phyloP scores from a whole-genome alignment of 2,113 vertebrate genomes.

The Gallinago media region DNA sequence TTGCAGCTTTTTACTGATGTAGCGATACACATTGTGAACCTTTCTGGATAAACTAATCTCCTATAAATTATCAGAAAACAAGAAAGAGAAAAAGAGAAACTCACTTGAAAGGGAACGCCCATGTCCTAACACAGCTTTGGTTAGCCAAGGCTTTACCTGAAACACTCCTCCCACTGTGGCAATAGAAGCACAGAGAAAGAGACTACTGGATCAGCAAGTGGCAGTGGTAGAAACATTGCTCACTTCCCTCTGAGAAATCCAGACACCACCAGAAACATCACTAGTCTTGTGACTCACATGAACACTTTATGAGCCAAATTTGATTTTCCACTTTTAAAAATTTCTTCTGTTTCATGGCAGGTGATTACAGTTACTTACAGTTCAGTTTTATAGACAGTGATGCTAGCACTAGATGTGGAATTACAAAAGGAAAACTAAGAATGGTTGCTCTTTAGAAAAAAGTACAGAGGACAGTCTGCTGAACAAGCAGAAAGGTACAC shows the following conservation, averaged over 20 bases:
- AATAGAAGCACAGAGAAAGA: not conserved
- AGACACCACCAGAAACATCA: not conserved
- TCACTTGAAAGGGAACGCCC: not conserved
- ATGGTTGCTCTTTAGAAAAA: not conserved
- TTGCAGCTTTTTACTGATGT: not conserved
- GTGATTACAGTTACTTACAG: not conserved
- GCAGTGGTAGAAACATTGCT: not conserved
- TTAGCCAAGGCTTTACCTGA: not conserved
- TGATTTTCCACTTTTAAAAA: not conserved
- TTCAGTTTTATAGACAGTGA: not conserved
- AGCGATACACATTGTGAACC: not conserved
- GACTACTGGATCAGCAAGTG: not conserved
- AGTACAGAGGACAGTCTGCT: not conserved
- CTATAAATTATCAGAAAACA: not conserved
- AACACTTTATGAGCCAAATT: not conserved
- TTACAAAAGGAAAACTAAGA: not conserved
- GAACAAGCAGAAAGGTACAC: not conserved
- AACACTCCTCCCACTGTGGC: not conserved
- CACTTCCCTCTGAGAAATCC: not conserved
- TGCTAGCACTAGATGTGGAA: not conserved
- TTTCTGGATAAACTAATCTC: not conserved
- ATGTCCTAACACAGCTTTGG: not conserved
- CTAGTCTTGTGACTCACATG: not conserved
- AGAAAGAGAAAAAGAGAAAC: not conserved
- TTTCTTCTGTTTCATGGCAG: not conserved